Percentiles rank a stretch among this genome's conserved stretches.
These are phyloP conservation scores for Osmoderma eremita DNA, from an alignment of 2,888 invertebrate species.

Conservation along the genomic window DNA sequence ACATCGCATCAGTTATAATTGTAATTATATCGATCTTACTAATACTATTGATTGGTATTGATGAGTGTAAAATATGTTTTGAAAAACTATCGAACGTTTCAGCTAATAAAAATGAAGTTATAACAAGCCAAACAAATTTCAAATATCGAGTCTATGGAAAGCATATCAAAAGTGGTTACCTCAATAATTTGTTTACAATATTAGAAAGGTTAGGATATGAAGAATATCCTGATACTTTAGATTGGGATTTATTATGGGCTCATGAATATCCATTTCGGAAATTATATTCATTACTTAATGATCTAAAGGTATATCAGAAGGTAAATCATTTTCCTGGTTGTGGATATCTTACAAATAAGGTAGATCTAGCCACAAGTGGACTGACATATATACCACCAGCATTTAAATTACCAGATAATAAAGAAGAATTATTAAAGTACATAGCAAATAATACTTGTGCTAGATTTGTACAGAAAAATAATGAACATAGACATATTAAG, in stretches of 20 bases:
- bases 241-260: slow-evolving; percentile 93
- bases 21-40: slow-evolving; percentile 32
- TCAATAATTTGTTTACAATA: slow-evolving; percentile 84
- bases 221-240: slow-evolving; percentile 66
- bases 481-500: slow-evolving; percentile 87
- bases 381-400: slow-evolving; percentile 86
- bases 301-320: slow-evolving; percentile 77
- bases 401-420: slow-evolving; percentile 85
- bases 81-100: not conserved
- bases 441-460: slow-evolving; percentile 73
- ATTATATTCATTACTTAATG: slow-evolving; percentile 67
- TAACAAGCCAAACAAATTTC: not conserved
- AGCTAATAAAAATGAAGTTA: not conserved
- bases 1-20: slow-evolving; percentile 37
- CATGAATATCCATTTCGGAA: slow-evolving; percentile 89
- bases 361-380: slow-evolving; percentile 83
- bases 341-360: slow-evolving; percentile 93
- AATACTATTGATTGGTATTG: slow-evolving; percentile 38
- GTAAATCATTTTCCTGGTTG: slow-evolving; percentile 96
- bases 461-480: slow-evolving; percentile 91
- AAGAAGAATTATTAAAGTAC: slow-evolving; percentile 75
- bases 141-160: slow-evolving; percentile 39
- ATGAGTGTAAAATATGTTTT: slow-evolving; percentile 39
- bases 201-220: slow-evolving; percentile 80
- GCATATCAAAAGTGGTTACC: slow-evolving; percentile 74